Conservation (phyloP, 35 echinoderm and acorn worm species). For the Stichopus chloronotus region DNA sequence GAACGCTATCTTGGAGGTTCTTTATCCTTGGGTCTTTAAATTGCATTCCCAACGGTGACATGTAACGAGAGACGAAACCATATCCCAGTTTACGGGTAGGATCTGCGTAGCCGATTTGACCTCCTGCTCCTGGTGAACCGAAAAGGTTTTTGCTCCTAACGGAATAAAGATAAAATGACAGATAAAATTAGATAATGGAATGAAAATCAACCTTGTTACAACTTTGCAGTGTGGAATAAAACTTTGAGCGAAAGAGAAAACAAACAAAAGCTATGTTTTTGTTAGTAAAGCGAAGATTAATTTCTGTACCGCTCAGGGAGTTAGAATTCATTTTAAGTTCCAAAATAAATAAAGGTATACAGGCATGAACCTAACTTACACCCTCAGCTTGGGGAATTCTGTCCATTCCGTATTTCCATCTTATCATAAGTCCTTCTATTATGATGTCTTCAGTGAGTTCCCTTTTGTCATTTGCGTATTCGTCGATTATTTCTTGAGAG, state of each 20-base stretch:
- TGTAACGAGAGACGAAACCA: slow-evolving; percentile 58
- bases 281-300: too few relatives aligned
- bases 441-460: slow-evolving; percentile 1
- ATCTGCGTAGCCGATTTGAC: slow-evolving; percentile 74
- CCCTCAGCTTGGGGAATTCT: not conserved
- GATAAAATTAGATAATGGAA: not conserved
- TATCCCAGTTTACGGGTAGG: slow-evolving; percentile 56
- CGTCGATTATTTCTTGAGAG: not conserved
- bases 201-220: too few relatives aligned
- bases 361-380: too few relatives aligned
- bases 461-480: slow-evolving; percentile 17
- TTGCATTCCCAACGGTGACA: slow-evolving; percentile 28
- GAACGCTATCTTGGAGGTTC: not conserved
- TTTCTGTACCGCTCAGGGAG: too few relatives aligned
- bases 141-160: slow-evolving; percentile 37
- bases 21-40: not conserved
- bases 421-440: not conserved
- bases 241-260: too few relatives aligned
- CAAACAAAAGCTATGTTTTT: too few relatives aligned
- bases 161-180: not conserved
- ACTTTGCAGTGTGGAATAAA: too few relatives aligned
- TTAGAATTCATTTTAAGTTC: too few relatives aligned
- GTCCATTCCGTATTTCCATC: slow-evolving; percentile 42
- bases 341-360: too few relatives aligned
- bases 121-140: slow-evolving; percentile 77